Conservation (phyloP, 2,113 vertebrate genomes). For the Nibea coibor region DNA sequence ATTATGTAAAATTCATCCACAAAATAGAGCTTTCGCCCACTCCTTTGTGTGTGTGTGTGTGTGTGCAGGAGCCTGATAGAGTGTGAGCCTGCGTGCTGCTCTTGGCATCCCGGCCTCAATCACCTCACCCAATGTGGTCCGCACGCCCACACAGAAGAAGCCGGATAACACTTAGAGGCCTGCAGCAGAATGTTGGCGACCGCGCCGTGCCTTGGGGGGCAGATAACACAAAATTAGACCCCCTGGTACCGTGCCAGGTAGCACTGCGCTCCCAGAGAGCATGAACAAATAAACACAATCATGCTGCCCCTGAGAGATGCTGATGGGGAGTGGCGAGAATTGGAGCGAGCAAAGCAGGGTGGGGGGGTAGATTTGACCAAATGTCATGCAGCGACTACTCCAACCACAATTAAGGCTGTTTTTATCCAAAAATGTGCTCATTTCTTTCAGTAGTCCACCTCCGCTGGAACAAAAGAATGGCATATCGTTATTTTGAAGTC, state of each 20-base stretch:
- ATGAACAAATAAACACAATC: constrained; percentile 24
- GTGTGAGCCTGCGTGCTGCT: constrained; percentile 22
- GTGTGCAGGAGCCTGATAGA: constrained; percentile 24
- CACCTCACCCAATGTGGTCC: constrained; percentile 47
- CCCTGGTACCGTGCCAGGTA: constrained; percentile 52
- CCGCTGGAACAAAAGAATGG: background rate
- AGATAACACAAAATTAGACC: constrained; percentile 50
- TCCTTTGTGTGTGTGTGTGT: constrained; percentile 18
- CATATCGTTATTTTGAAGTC: background rate
- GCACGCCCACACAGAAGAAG: constrained; percentile 26
- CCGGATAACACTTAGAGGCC: constrained; percentile 29
- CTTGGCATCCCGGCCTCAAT: constrained; percentile 51
- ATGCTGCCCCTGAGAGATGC: background rate
- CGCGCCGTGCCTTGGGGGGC: constrained; percentile 12
- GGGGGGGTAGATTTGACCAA: background rate
- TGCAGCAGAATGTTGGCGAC: constrained; percentile 47
- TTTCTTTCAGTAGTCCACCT: constrained; percentile 3
- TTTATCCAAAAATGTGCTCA: background rate
- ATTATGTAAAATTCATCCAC: constrained; percentile 36
- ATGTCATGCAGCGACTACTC: background rate
- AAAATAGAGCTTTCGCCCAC: constrained; percentile 35
- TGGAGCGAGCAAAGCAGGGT: background rate
- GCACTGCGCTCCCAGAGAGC: constrained; percentile 16
- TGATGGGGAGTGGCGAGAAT: constrained; percentile 10
- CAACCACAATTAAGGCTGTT: background rate